Percentiles rank a stretch among this genome's conserved stretches.
These are phyloP conservation scores for Bellardia pandia DNA, from an alignment of 2,888 invertebrate genomes.

Conservation along the genomic window DNA sequence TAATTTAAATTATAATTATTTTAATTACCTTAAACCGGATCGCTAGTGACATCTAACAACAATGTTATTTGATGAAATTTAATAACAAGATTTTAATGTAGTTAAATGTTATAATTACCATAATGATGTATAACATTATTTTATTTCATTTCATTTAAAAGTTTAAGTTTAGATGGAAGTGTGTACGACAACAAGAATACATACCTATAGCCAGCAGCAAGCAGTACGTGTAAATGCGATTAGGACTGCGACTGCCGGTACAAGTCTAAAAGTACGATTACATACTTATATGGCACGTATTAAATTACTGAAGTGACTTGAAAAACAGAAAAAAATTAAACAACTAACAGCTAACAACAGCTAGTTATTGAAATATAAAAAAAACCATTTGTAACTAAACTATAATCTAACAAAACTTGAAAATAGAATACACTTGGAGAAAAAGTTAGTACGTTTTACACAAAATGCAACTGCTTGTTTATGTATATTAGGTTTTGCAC, in stretches of 20 bases:
- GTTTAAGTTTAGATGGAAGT: constrained; percentile 11
- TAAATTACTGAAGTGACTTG: constrained; percentile 47
- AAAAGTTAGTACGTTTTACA: not conserved
- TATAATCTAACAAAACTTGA: constrained; percentile 20
- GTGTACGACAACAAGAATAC: not conserved
- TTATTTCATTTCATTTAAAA: constrained; percentile 20
- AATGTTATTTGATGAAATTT: constrained; percentile 69
- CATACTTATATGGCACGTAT: constrained; percentile 60
- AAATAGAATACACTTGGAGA: constrained; percentile 43
- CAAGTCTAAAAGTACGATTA: constrained; percentile 40
- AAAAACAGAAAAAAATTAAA: constrained; percentile 22
- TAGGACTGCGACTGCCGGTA: constrained; percentile 4
- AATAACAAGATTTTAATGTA: constrained; percentile 72
- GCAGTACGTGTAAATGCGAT: constrained; percentile 32
- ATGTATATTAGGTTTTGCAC: too few species aligned
- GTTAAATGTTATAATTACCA: constrained; percentile 72
- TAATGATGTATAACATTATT: constrained; percentile 71
- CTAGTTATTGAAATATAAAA: constrained; percentile 28
- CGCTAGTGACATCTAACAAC: constrained; percentile 65
- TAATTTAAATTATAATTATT: constrained; percentile 72
- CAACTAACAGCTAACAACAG: constrained; percentile 1
- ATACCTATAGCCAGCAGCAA: not conserved
- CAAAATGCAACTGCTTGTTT: too few species aligned
- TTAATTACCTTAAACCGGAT: constrained; percentile 73
- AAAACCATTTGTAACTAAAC: constrained; percentile 10